Evolutionary conservation across 2,888 invertebrate genomes (phyloP).

Genomic region (Drosophila mercatorum): DNA sequence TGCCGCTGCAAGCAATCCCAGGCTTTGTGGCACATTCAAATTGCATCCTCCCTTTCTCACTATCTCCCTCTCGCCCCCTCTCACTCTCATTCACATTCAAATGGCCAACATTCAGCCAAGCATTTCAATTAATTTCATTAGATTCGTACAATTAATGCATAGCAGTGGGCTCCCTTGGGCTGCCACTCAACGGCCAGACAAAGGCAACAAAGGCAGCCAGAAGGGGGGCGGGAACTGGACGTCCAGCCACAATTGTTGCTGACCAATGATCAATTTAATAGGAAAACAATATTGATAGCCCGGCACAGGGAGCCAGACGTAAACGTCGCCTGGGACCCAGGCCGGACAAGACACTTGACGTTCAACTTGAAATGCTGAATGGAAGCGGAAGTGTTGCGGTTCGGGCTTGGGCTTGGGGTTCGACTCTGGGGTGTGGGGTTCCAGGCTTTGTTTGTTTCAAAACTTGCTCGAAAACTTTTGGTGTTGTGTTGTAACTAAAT

Average conservation of each 20-base stretch:
- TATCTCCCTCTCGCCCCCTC: not conserved
- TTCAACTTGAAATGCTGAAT: constrained; percentile 32
- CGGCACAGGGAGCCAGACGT: constrained; percentile 22
- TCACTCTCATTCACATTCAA: constrained; percentile 3
- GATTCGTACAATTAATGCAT: constrained; percentile 60
- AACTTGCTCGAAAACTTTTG: constrained; percentile 74
- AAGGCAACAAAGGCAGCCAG: constrained; percentile 9
- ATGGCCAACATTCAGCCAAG: constrained; percentile 39
- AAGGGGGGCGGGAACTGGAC: too few relatives aligned
- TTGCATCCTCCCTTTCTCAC: too few relatives aligned
- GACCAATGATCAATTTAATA: constrained; percentile 84
- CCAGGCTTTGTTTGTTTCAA: constrained; percentile 60
- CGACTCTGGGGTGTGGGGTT: not conserved
- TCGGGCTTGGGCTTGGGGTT: not conserved
- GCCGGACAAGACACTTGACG: constrained; percentile 55
- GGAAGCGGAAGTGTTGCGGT: constrained; percentile 67
- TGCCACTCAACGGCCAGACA: constrained; percentile 55
- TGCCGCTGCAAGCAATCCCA: constrained; percentile 8
- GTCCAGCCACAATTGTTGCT: constrained; percentile 71
- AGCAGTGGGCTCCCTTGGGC: constrained; percentile 55
- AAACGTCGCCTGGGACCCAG: constrained; percentile 35
- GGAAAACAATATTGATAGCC: constrained; percentile 84
- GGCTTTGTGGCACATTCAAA: not conserved
- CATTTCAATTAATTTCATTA: constrained; percentile 71
- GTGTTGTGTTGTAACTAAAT: constrained; percentile 79